Base-by-base conservation (phyloP, 1,140 invertebrate species). In the Idris sp. region DNA sequence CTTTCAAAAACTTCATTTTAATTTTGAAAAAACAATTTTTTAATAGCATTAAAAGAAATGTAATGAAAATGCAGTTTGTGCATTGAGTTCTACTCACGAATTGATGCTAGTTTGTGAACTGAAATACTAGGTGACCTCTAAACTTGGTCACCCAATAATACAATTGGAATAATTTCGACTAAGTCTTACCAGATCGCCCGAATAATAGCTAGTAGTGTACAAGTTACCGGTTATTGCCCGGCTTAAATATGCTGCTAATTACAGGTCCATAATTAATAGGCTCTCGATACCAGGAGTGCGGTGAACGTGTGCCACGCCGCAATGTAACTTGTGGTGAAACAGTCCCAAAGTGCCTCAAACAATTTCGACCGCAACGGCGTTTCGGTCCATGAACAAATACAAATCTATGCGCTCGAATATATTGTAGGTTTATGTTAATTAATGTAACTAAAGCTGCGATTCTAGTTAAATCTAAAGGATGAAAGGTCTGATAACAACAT, bases 201-300 rank as follows among this genome's bases (percentile, higher is more conserved):
- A 64, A 64, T 65, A 59, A 61, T 65, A 46, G 44, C 44, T 11
- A 31, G 28, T 49, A 11, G 9, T 36, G 62, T 62, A 28, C 30
- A 59, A 73, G 44, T 73, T 59, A 14, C 38, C 18, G 46, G 48
- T 67, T 68, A 62, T 56, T 54, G 56, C 35, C 26, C 0, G 26
- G 62, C 73, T 75, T 72, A 76, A 76, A 71, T 71, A 67, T 72
- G 41, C n/a, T 72, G 41, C 54, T 76, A 68, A 76, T 76, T 76
- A 65, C 67, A 38, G 16, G 54, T 67, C 49, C 67, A 72, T 72
- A 72, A 76, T 76, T 72, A 67, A 72, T 72, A 72, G 40, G 68
- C 38, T 68, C 56, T 64, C 68, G 68, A 76, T 76, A 68, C 54
- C 33, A 35, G 36, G 3, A 16, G 56, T 31, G 36, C n/a, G 43